phyloP scores from a whole-genome alignment of 2,113 vertebrate species.

The Scytalopus superciliaris region DNA sequence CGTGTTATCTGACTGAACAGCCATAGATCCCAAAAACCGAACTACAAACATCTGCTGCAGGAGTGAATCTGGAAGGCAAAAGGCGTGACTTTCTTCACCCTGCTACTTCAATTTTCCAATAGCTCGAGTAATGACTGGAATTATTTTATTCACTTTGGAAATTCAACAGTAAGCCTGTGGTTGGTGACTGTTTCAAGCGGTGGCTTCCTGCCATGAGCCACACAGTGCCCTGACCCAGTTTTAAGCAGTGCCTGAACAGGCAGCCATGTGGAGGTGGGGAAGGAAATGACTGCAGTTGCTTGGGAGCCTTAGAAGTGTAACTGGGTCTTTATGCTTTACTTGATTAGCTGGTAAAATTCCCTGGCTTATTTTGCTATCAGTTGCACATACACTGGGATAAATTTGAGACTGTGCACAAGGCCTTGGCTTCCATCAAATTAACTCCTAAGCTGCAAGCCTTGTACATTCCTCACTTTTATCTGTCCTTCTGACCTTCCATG shows the following conservation, averaged over 20 bases:
- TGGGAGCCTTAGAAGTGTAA: neutral
- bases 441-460: neutral
- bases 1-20: slow-evolving; percentile 82
- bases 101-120: neutral
- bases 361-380: neutral
- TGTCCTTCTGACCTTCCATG: neutral
- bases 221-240: neutral
- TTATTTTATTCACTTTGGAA: neutral
- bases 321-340: neutral
- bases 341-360: neutral
- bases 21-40: slow-evolving; percentile 95
- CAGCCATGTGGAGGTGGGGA: neutral
- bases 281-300: neutral
- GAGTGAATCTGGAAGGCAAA: slow-evolving; percentile 83
- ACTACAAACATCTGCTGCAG: slow-evolving; percentile 95
- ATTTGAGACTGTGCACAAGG: neutral
- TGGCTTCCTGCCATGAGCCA: neutral
- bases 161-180: neutral
- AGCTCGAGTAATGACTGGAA: neutral
- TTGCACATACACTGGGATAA: neutral
- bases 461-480: neutral
- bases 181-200: neutral
- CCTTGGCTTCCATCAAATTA: neutral
- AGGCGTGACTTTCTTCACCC: neutral
- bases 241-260: neutral